Conservation (phyloP, 2,113 vertebrate species). For the Festucalex cinctus region DNA sequence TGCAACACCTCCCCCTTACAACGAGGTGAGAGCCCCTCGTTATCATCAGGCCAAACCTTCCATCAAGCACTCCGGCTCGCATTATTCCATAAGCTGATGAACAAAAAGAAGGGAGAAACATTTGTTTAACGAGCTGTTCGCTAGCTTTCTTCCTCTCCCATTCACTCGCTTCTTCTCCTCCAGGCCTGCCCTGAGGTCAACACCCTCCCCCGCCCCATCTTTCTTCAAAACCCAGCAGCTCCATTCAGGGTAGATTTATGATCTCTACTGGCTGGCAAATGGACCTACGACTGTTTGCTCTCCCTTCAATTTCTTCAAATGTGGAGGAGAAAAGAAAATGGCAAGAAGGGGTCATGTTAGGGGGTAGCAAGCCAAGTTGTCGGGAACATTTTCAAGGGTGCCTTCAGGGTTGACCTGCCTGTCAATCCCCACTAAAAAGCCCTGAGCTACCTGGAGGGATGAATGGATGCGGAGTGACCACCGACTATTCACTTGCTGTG, state of each 20-base stretch:
- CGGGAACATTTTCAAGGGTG: slow-evolving; percentile 59
- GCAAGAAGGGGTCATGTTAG: slow-evolving; percentile 15
- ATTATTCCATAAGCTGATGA: slow-evolving; percentile 32
- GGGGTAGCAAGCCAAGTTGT: slow-evolving; percentile 26
- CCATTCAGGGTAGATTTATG: slow-evolving; percentile 72
- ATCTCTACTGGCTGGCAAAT: slow-evolving; percentile 67
- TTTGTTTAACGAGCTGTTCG: slow-evolving; percentile 59
- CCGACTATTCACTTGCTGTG: slow-evolving; percentile 30
- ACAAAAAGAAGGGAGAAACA: slow-evolving; percentile 58
- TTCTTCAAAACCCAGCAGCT: slow-evolving; percentile 41
- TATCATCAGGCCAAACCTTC: slow-evolving; percentile 34
- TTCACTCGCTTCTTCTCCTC: slow-evolving; percentile 55
- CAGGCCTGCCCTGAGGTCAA: slow-evolving; percentile 56
- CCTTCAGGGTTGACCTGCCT: slow-evolving; percentile 56
- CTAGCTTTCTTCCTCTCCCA: slow-evolving; percentile 45
- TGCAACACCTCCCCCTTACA: slow-evolving; percentile 57
- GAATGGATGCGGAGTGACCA: not conserved
- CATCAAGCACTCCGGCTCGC: slow-evolving; percentile 38
- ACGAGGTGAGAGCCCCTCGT: slow-evolving; percentile 50
- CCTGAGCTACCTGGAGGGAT: slow-evolving; percentile 3
- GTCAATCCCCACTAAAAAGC: slow-evolving; percentile 26
- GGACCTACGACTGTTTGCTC: slow-evolving; percentile 41
- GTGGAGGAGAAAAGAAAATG: slow-evolving; percentile 36
- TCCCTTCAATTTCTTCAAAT: slow-evolving; percentile 53
- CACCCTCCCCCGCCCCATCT: slow-evolving; percentile 22